Base-by-base conservation (phyloP, 2,797 vertebrate species). In the Periparus ater region DNA sequence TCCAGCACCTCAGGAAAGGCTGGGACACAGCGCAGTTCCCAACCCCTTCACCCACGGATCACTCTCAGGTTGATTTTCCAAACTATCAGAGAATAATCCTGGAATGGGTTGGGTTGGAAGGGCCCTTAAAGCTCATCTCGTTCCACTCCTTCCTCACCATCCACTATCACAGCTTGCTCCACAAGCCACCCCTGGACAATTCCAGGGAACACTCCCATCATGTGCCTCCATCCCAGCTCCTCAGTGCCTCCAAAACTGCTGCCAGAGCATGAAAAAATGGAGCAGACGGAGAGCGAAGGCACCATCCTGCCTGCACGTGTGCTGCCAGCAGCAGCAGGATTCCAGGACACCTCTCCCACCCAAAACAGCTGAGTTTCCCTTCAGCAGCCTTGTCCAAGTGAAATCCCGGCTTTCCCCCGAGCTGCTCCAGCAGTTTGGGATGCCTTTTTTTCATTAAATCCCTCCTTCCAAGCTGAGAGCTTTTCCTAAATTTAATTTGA, bases 401-500 rank as follows among this genome's bases (percentile, higher is more conserved):
- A 76, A 55, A 77, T 66, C 88, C 18, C 20, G 1, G 85, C 54
- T 81, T 66, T 21, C 36, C 76, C 78, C 65, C 0, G 0, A 50
- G 89, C 78, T 66, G 47, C 93, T 77, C 72, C 0, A 0, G 51
- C 89, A 68, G 22, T 44, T 27, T 5, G 58, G 82, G 78, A 87
- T 3, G 45, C 21, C 78, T 95, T 93, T 95, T 93, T 92, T 65
- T 74, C 93, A 94, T 95, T 96, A 95, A 93, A 88, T 29, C 54
- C 14, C 86, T 85, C 25, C 15, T 89, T 89, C 87, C 54, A 40
- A 83, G 85, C 57, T 2, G 58, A 95, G 78, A 88, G 95, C 78
- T 67, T 68, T 95, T 75, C 26, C 29, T 80, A 95, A 92, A 96
- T 95, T 94, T 83, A 96, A 95, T 96, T 97, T 93, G 92, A 88